These are phyloP conservation scores for Platycercus adscitus DNA, from an alignment of 2,113 vertebrate genomes.

Conservation along the genomic window DNA sequence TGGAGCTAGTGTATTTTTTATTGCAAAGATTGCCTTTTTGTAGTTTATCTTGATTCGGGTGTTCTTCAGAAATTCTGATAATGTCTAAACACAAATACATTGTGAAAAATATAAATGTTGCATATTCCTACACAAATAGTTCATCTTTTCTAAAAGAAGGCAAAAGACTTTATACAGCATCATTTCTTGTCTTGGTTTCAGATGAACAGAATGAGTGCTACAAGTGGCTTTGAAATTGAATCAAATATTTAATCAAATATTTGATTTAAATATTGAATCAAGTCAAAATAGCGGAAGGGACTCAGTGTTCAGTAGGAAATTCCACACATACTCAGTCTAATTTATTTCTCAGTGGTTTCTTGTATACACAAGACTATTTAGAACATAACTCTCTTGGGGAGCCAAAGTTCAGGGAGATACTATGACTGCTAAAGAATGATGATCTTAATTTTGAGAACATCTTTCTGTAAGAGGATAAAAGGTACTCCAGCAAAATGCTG, in stretches of 20 bases:
- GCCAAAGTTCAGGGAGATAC: not conserved
- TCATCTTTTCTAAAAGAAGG: not conserved
- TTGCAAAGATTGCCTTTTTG: not conserved
- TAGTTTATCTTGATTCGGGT: not conserved
- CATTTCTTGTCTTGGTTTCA: not conserved
- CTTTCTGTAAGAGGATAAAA: not conserved
- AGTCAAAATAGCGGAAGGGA: not conserved
- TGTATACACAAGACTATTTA: not conserved
- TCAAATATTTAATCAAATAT: not conserved
- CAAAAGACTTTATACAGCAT: not conserved
- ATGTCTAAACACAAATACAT: not conserved
- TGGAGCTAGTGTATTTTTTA: not conserved
- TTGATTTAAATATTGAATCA: not conserved
- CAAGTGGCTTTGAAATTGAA: not conserved
- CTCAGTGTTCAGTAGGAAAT: not conserved
- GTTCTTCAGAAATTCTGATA: not conserved
- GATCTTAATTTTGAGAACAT: not conserved
- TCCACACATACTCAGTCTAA: not conserved
- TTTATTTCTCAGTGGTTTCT: not conserved
- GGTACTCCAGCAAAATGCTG: not conserved
- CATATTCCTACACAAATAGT: not conserved
- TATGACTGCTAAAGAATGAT: not conserved
- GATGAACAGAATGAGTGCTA: not conserved
- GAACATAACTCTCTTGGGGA: not conserved
- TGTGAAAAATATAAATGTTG: not conserved